Evolutionary conservation across 2,113 vertebrate species (phyloP).

Genomic region (Mirounga angustirostris): DNA sequence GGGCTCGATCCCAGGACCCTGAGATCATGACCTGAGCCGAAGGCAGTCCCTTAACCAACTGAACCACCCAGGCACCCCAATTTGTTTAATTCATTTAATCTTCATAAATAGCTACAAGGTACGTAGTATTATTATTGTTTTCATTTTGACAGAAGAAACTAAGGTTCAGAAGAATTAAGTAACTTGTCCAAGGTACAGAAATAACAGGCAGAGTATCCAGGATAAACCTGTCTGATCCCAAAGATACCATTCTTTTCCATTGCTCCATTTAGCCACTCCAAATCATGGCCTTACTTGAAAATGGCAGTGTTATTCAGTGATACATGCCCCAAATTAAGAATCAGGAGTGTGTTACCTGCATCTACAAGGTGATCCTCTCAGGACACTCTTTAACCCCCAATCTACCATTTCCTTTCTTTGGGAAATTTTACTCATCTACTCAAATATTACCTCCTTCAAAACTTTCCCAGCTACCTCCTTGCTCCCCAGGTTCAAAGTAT

Average conservation of each 20-base stretch:
- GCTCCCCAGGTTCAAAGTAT: not conserved
- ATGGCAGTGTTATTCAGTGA: not conserved
- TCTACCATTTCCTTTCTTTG: not conserved
- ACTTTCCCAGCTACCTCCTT: not conserved
- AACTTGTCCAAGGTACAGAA: not conserved
- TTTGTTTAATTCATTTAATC: not conserved
- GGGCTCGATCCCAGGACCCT: too few species aligned
- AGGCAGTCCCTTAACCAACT: too few species aligned
- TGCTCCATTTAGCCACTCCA: not conserved
- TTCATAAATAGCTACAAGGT: not conserved
- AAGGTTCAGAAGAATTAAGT: not conserved
- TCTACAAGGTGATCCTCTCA: not conserved
- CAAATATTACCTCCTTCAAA: constrained; percentile 15
- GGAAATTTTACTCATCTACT: not conserved
- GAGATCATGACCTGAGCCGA: too few species aligned
- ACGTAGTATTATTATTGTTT: not conserved
- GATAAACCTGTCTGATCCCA: not conserved
- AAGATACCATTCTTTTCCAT: not conserved
- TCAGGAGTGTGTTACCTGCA: not conserved
- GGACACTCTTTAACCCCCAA: not conserved
- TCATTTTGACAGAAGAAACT: constrained; percentile 8
- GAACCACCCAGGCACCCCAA: too few species aligned
- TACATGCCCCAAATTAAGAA: not conserved
- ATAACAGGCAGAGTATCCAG: not conserved
- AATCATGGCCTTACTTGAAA: not conserved